Evolutionary conservation across 2,797 vertebrate species (phyloP), one percentile per base, ranked within the genome.

Genomic region (Pangasius krempfi): DNA sequence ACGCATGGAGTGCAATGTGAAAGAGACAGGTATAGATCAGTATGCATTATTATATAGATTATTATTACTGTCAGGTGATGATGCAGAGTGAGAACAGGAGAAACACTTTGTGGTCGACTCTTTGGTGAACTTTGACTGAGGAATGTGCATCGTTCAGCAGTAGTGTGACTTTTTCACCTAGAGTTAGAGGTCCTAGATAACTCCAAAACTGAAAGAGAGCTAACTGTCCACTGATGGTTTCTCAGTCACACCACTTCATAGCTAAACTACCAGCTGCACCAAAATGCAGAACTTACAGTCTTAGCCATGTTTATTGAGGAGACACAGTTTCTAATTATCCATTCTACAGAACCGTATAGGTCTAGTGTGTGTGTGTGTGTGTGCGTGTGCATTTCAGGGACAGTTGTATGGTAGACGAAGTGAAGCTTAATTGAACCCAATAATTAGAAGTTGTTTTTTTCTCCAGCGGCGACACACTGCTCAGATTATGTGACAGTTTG

Each of bases 401-500:
- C 56, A 54, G 66, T 50, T 89, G 27, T 54, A 78, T 18, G 90
- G 92, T 91, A 92, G 93, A 92, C 91, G 94, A 94, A 95, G 94
- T 94, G 93, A 95, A 94, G 93, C 94, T 95, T 96, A 96, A 96
- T 96, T 95, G 94, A 96, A 95, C 94, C 95, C 94, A 94, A 93
- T 96, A 96, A 96, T 96, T 95, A 96, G 94, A 95, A 95, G 93
- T 95, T 95, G 93, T 94, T 95, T 94, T 95, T 95, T 93, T 95
- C 94, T 96, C 95, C 95, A 91, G 93, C 92, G 94, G 96, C 94
- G 94, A 95, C 93, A 93, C 94, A 95, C 95, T 93, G 95, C 93
- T 92, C 92, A 96, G 95, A 96, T 96, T 96, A 95, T 95, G 95
- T 95, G 96, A 96, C 95, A 96, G 95, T 96, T 96, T 96, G 95